Base-by-base conservation (phyloP, 1,140 invertebrate species). In the Ridgeia piscesae region DNA sequence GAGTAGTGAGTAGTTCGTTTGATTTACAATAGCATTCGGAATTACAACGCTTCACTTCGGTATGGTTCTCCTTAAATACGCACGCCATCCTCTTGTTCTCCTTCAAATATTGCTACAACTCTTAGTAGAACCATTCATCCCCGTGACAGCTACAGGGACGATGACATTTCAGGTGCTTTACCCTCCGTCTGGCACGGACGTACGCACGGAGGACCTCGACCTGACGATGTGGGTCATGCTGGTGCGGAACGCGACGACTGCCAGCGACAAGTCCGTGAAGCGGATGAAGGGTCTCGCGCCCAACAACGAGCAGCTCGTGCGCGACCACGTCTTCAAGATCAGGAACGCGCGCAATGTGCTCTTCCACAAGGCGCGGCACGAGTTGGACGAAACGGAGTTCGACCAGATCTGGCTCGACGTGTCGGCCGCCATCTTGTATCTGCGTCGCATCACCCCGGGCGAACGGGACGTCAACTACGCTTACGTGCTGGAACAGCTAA, bases 261-360 rank as follows among this genome's bases (percentile, higher is more conserved):
- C 58, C 6, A 77, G 58, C 4, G 58, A 77, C 58, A 77, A 77
- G 58, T 77, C 58, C 2, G 58, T 77, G 27, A 77, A 77, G 17
- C 58, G 58, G 17, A 77, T 77, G 58, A 77, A 77, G 58, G 27
- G 58, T 31, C 58, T 77, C 58, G 27, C 4, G 17, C 27, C 58
- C 58, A 77, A 77, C 58, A 4, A 77, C 58, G 58, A 77, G 58
- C 58, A 77, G 58, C 58, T 14, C 11, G 58, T 77, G 2, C 58
- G 58, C 58, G 58, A 77, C 58, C 58, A 77, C 58, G 58, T 77
- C 58, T 77, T 77, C 58, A 77, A 77, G 58, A 77, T 77, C 58
- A 77, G 58, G 58, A 77, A 77, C 14, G 58, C 58, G 58, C 58
- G 58, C 17, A 77, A 77, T 21, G 27, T 77, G 58, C 58, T 77